A percentile compares a stretch with the other conserved stretches of the same genome.
These are phyloP conservation scores for Mus spretus DNA, from an alignment of 2,797 vertebrate species.

Conservation along the genomic window DNA sequence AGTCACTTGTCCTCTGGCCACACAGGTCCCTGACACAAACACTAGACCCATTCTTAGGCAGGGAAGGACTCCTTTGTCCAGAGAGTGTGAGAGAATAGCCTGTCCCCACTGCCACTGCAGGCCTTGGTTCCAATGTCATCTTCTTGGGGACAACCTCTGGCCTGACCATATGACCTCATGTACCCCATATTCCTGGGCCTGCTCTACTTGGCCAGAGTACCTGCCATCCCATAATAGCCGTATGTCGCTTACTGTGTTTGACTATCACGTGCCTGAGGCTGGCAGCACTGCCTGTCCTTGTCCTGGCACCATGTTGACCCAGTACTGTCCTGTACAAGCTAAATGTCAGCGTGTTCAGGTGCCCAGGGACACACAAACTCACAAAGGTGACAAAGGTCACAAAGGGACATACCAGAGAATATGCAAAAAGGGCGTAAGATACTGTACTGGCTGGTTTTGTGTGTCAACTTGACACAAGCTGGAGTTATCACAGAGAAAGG, in stretches of 20 bases:
- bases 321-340: not conserved
- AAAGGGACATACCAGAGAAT: accelerated
- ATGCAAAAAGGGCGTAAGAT: not conserved
- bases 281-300: not conserved
- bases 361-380: not conserved
- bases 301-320: not conserved
- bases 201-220: not conserved
- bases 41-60: too few relatives aligned
- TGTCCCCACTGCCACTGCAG: not conserved
- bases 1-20: not conserved
- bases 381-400: not conserved
- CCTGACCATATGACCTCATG: too few relatives aligned
- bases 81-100: not conserved
- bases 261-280: too few relatives aligned
- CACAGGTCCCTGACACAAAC: not conserved
- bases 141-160: not conserved
- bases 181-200: too few relatives aligned
- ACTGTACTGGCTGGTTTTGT: too few relatives aligned
- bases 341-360: accelerated
- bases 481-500: too few relatives aligned
- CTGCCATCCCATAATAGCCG: accelerated
- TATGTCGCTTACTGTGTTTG: accelerated
- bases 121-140: not conserved
- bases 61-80: not conserved
- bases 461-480: too few relatives aligned